Evolutionary conservation across 2,113 vertebrate species (phyloP).

Genomic region (Acanthisitta chloris): DNA sequence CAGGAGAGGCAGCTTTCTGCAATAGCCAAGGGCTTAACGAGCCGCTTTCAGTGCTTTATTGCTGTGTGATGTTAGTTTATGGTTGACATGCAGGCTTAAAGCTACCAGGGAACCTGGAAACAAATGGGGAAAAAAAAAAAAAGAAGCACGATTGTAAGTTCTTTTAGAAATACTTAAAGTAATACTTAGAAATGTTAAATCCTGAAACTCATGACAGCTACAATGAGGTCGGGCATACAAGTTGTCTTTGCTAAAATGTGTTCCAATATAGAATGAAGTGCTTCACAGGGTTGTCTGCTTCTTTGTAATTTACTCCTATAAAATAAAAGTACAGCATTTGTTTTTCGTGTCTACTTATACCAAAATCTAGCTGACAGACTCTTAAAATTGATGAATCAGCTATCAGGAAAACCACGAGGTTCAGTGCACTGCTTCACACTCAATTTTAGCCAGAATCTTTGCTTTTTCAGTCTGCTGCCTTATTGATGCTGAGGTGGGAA

Average conservation of each 20-base stretch:
- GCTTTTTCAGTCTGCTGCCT: neutral
- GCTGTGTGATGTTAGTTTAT: neutral
- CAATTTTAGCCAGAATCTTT: neutral
- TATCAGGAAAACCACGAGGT: neutral
- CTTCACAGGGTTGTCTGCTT: neutral
- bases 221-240: neutral
- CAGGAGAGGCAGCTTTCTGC: neutral
- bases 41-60: neutral
- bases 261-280: neutral
- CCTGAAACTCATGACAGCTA: neutral
- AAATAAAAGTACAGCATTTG: neutral
- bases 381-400: neutral
- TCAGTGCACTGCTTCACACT: neutral
- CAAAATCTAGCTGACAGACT: neutral
- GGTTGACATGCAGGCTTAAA: neutral
- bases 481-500: neutral
- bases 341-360: neutral
- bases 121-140: neutral
- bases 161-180: neutral
- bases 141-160: neutral
- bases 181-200: too few relatives aligned
- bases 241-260: neutral
- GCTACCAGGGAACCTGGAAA: neutral
- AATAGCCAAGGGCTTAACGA: neutral
- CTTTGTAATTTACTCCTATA: neutral